These are phyloP conservation scores for Champsocephalus gunnari DNA, from an alignment of 2,797 vertebrate genomes.

Conservation along the genomic window DNA sequence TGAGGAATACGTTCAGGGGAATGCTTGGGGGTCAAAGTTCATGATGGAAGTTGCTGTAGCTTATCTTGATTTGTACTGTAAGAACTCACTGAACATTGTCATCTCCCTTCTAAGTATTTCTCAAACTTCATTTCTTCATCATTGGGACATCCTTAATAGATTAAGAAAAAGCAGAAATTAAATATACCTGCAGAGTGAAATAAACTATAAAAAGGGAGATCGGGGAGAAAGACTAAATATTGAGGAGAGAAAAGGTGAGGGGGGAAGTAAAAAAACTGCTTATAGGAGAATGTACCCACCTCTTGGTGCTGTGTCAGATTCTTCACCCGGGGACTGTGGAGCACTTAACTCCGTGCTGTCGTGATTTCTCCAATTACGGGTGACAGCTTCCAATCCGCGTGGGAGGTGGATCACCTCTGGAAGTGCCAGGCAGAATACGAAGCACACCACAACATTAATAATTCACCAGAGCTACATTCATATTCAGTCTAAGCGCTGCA, in stretches of 20 bases:
- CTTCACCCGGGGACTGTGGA: conserved; percentile 81
- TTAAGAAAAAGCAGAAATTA: neutral
- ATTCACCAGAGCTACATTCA: conserved; percentile 83
- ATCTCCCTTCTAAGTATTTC: conserved; percentile 14
- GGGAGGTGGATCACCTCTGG: conserved; percentile 84
- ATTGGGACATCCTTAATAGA: conserved; percentile 17
- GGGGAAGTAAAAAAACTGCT: conserved; percentile 27
- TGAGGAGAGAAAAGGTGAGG: conserved; percentile 16
- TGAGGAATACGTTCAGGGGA: conserved; percentile 47
- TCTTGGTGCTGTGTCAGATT: conserved; percentile 78
- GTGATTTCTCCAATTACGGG: conserved; percentile 86
- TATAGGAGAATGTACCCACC: conserved; percentile 67
- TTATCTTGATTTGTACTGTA: conserved; percentile 29
- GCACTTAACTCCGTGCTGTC: conserved; percentile 85
- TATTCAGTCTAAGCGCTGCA: conserved; percentile 82
- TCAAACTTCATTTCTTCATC: conserved; percentile 3
- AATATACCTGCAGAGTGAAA: conserved; percentile 17
- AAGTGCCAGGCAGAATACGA: conserved; percentile 83
- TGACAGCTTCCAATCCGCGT: conserved; percentile 84
- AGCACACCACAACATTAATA: conserved; percentile 84
- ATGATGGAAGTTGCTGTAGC: conserved; percentile 14
- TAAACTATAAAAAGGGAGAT: conserved; percentile 10
- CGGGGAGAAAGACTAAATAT: conserved; percentile 29
- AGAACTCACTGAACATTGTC: conserved; percentile 24
- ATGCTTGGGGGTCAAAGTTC: conserved; percentile 60